Percentiles rank a stretch among this genome's conserved stretches.
Conservation (phyloP, 2,113 vertebrate species). For the Oncorhynchus keta region DNA sequence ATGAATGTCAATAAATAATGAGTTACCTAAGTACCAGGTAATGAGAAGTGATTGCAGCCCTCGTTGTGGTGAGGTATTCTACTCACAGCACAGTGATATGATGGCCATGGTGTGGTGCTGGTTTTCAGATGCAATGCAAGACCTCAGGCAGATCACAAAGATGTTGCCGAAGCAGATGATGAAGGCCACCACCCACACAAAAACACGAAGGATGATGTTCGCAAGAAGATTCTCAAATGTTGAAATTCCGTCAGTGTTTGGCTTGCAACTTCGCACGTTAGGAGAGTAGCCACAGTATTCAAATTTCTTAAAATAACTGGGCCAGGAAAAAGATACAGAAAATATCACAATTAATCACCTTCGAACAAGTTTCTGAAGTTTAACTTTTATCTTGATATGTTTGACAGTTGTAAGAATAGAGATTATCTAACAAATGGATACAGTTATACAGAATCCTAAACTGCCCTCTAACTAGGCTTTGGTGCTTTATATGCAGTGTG, state of each 20-base stretch:
- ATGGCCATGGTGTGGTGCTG: slow-evolving; percentile 66
- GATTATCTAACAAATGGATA: too few species aligned
- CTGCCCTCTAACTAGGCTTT: too few species aligned
- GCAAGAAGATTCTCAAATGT: slow-evolving; percentile 72
- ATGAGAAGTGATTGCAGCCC: neutral
- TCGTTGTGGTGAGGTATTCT: too few species aligned
- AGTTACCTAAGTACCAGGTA: neutral
- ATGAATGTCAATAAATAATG: neutral
- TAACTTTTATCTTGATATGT: too few species aligned
- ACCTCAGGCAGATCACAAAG: slow-evolving; percentile 59
- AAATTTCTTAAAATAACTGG: slow-evolving; percentile 69
- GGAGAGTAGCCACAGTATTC: slow-evolving; percentile 68
- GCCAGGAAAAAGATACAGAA: neutral
- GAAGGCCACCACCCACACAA: slow-evolving; percentile 68
- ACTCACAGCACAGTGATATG: slow-evolving; percentile 73
- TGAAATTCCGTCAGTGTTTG: slow-evolving; percentile 67
- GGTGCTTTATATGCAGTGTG: too few species aligned
- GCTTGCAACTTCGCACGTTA: slow-evolving; percentile 68
- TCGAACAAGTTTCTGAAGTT: neutral
- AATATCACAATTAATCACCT: neutral
- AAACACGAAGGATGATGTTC: slow-evolving; percentile 59
- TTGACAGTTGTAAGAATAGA: too few species aligned
- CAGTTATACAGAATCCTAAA: too few species aligned
- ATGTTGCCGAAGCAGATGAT: slow-evolving; percentile 69
- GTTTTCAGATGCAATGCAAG: slow-evolving; percentile 51